These are phyloP conservation scores for Loris lydekkerianus DNA, from an alignment of 2,797 vertebrate species.

Conservation along the genomic window DNA sequence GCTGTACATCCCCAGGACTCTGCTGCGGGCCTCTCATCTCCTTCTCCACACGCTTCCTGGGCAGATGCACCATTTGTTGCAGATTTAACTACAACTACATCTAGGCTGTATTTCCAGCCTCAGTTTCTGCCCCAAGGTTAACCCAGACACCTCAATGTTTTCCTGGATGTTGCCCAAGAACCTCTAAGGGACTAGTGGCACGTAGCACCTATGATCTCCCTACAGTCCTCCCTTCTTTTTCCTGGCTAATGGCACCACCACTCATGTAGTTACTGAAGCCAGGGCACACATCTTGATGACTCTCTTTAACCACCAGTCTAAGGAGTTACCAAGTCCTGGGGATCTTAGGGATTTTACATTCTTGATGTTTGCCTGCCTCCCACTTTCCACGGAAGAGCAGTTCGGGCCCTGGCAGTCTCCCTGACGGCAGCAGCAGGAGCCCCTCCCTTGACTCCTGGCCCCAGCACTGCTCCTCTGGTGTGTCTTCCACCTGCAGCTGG, in stretches of 20 bases:
- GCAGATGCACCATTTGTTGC: neutral
- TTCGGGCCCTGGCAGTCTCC: neutral
- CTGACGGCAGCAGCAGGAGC: no score
- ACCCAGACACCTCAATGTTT: accelerated
- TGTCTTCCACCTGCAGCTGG: neutral
- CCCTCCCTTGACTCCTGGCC: neutral
- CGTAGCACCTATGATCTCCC: accelerated
- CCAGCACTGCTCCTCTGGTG: neutral
- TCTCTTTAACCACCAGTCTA: neutral
- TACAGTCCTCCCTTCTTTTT: neutral
- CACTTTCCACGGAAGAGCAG: neutral
- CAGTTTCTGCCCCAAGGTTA: neutral
- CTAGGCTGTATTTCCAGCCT: neutral
- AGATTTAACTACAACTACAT: neutral
- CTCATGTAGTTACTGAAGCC: neutral
- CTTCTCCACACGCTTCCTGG: neutral
- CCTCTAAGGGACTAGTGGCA: neutral
- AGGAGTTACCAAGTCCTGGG: neutral
- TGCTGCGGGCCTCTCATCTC: neutral
- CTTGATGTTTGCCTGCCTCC: neutral
- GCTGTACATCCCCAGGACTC: neutral
- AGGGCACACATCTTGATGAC: neutral
- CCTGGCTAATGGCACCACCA: neutral
- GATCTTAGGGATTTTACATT: neutral
- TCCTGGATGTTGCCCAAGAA: neutral